phyloP scores from a whole-genome alignment of 2,797 vertebrate species.

The Phoebastria nigripes region DNA sequence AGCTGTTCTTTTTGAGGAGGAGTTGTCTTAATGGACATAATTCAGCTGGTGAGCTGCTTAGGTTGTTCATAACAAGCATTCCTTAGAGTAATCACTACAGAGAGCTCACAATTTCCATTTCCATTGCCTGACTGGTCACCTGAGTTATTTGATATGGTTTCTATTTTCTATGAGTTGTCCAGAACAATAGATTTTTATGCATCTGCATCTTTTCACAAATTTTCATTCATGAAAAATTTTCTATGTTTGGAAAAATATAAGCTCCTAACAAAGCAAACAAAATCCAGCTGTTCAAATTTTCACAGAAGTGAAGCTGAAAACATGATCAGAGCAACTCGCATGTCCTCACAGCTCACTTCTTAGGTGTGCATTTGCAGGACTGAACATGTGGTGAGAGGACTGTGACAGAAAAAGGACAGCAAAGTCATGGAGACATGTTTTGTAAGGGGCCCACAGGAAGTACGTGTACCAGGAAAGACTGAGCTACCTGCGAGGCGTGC shows the following conservation, averaged over 20 bases:
- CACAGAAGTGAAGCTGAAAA: background rate
- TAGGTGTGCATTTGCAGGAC: background rate
- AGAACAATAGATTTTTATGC: background rate
- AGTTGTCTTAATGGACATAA: background rate
- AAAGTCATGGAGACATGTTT: background rate
- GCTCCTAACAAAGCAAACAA: background rate
- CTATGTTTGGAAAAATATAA: background rate
- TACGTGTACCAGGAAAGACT: background rate
- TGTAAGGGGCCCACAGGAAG: background rate
- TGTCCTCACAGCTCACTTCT: background rate
- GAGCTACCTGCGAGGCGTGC: background rate
- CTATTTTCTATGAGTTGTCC: background rate
- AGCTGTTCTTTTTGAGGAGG: background rate
- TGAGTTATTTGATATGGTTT: background rate
- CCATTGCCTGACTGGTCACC: background rate
- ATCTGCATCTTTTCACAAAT: background rate
- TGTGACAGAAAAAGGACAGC: background rate
- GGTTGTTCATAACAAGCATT: background rate
- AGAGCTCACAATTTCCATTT: background rate
- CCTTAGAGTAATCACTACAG: background rate
- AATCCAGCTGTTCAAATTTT: background rate
- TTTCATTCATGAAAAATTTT: background rate
- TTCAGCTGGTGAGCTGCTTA: background rate
- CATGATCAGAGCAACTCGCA: background rate
- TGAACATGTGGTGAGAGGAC: background rate